Conservation (phyloP, 2,113 vertebrate genomes). For the Pongo pygmaeus region DNA sequence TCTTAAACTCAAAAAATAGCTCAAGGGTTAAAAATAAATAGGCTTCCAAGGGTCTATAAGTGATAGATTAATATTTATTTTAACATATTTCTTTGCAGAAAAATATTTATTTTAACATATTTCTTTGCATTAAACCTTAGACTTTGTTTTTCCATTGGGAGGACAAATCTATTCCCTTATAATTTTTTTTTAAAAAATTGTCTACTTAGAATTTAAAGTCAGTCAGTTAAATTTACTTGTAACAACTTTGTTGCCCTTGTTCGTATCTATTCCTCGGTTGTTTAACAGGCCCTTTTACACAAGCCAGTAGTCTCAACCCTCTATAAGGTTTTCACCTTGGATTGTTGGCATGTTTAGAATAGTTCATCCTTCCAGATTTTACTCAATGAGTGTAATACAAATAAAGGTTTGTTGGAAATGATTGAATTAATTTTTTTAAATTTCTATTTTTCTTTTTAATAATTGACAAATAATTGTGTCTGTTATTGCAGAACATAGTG, state of each 20-base stretch:
- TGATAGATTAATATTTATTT: background rate
- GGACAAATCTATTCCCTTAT: background rate
- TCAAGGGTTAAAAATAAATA: background rate
- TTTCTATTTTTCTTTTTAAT: too few relatives aligned
- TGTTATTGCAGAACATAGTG: too few relatives aligned
- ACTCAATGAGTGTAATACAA: background rate
- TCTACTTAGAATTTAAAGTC: background rate
- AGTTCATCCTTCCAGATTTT: background rate
- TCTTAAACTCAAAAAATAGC: background rate
- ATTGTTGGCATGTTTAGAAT: background rate
- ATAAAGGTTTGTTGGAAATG: too few relatives aligned
- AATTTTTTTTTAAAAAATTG: background rate
- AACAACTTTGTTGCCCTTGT: background rate
- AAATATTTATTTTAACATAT: background rate
- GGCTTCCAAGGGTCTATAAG: background rate
- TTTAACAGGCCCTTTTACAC: background rate
- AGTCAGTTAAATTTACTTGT: background rate
- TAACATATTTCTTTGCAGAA: too few relatives aligned
- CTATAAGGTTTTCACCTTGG: background rate
- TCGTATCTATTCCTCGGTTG: too few relatives aligned
- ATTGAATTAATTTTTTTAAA: background rate
- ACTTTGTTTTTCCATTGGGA: background rate
- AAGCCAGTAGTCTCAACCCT: background rate
- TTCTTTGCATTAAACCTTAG: too few relatives aligned
- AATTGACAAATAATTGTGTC: too few relatives aligned